Evolutionary conservation across 1,140 invertebrate genomes (phyloP), one percentile per base, ranked within the genome.

Genomic region (Aplysia californica): DNA sequence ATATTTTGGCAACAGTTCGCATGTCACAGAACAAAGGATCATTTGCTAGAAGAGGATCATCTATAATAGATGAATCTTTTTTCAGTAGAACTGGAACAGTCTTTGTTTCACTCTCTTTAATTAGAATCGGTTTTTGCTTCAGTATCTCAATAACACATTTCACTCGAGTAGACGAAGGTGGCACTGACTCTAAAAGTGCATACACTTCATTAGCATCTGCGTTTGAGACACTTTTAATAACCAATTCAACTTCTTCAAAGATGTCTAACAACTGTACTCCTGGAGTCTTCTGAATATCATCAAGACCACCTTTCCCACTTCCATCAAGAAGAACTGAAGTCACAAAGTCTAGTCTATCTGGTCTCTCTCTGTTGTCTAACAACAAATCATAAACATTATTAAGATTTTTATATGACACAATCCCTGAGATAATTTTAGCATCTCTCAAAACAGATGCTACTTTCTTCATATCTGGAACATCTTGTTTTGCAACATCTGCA

Each of bases 21-120:
- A 86, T 84, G 72, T 87, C 86, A 64, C 58, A 76, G 64, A 82
- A 86, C 15, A 87, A 68, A 23, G 81, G 82, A 75, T 87, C 86
- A 56, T 81, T 72, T 3, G 68, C 67, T n/a, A 83, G 68, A 21
- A 69, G 36, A 26, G 83, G 79, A 77, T 86, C 81, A 77, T 74
- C 79, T 56, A 79, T 36, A 20, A 68, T 10, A 2, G 4, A 50
- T 18, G 21, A n/a, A 23, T 77, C 35, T 26, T 74, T 68, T 71
- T 75, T 68, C 31, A 83, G 35, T 31, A 70, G 36, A 56, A 56
- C 58, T 0, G 77, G n/a, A 5, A 74, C 58, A 15, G 69, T 36
- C 15, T 81, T 21, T 18, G 75, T n/a, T 70, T 71, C 36, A 58
- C 58, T 61, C n/a, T 56, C 26, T 0, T 77, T 20, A 4, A n/a